Evolutionary conservation across 2,113 vertebrate species (phyloP).

Genomic region (Psephotus haematonotus): DNA sequence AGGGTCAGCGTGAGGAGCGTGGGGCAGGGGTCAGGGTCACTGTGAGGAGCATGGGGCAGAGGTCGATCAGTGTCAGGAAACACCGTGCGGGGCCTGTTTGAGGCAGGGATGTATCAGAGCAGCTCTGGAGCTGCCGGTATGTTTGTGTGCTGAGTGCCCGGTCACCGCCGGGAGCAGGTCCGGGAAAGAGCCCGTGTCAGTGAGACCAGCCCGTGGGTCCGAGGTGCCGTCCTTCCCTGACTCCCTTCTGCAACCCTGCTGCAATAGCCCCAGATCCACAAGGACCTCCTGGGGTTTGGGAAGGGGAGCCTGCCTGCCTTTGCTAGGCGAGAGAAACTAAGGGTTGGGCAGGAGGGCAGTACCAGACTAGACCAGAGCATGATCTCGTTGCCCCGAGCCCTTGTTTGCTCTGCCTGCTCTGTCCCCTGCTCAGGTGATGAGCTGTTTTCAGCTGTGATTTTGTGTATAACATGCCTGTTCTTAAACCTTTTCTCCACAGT

Average conservation of each 20-base stretch:
- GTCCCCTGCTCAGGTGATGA: not conserved
- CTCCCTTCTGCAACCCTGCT: not conserved
- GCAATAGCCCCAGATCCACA: rapidly evolving
- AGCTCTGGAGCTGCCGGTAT: not conserved
- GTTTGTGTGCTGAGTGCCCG: not conserved
- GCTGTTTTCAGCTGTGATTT: not conserved
- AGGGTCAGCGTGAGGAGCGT: too few species aligned
- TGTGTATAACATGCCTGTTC: conserved; percentile 36
- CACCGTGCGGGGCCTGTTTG: not conserved
- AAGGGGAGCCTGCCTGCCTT: not conserved
- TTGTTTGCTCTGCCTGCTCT: not conserved
- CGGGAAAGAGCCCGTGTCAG: rapidly evolving
- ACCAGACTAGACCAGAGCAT: not conserved
- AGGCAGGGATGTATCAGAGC: too few species aligned
- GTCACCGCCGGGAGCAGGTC: not conserved
- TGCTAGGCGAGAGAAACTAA: not conserved
- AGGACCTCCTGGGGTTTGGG: not conserved
- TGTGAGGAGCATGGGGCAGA: too few species aligned
- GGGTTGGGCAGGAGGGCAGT: not conserved
- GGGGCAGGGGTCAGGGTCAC: too few species aligned
- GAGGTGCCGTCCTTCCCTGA: not conserved
- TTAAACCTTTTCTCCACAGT: conserved; percentile 75
- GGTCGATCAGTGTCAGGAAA: not conserved
- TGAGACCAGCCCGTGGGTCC: rapidly evolving
- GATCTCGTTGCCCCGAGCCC: not conserved